These are phyloP conservation scores for Hemicrepidius hirtus DNA, from an alignment of 2,888 invertebrate species.

Conservation along the genomic window DNA sequence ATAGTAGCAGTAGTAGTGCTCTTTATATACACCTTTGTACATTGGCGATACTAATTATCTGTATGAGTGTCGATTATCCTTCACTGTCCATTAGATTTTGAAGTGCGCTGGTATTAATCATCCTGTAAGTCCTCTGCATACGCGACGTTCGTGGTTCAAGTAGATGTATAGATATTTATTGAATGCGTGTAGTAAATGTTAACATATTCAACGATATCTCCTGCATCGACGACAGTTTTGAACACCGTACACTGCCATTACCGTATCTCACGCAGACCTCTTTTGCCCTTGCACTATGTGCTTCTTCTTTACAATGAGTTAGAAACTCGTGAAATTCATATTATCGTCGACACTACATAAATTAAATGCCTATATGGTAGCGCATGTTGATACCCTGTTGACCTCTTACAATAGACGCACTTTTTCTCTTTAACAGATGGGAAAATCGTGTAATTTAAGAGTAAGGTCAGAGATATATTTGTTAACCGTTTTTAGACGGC, in stretches of 20 bases:
- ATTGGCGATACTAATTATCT: slow-evolving; percentile 6
- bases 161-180: slow-evolving; percentile 7
- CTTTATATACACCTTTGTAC: slow-evolving; percentile 8
- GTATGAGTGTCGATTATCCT: slow-evolving; percentile 2
- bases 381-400: slow-evolving; percentile 4
- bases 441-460: too few species aligned
- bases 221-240: slow-evolving; percentile 42
- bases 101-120: slow-evolving; percentile 9
- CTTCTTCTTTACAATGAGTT: slow-evolving; percentile 33
- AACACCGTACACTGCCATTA: slow-evolving; percentile 39
- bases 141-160: not conserved
- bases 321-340: slow-evolving; percentile 45
- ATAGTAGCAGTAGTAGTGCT: too few species aligned
- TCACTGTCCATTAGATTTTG: not conserved
- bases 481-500: too few species aligned
- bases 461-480: too few species aligned
- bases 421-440: not conserved
- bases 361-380: not conserved
- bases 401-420: not conserved
- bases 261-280: slow-evolving; percentile 44
- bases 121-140: not conserved
- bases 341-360: slow-evolving; percentile 23
- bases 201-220: slow-evolving; percentile 42
- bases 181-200: slow-evolving; percentile 40
- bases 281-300: slow-evolving; percentile 23